Percentiles rank a stretch among this genome's conserved stretches.
These are phyloP conservation scores for Pocillopora damicornis DNA, from an alignment of 64 coral and sea anemone genomes.

Conservation along the genomic window DNA sequence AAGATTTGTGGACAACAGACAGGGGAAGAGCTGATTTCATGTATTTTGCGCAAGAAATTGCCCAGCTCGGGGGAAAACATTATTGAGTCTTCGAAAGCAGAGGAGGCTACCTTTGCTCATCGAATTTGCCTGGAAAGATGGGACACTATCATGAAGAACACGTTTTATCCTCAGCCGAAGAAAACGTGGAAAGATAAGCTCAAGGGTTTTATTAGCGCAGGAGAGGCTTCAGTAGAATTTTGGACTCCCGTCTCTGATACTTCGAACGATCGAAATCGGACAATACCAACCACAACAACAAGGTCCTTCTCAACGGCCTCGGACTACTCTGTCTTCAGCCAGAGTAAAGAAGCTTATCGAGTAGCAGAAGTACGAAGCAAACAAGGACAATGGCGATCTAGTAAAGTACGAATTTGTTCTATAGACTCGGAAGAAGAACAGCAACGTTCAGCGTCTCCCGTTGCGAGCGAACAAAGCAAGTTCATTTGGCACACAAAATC, in stretches of 20 bases:
- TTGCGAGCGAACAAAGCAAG: not conserved
- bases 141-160: conserved; percentile 63
- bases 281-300: no score
- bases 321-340: conserved; percentile 8
- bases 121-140: conserved; percentile 66
- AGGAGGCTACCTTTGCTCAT: conserved; percentile 55
- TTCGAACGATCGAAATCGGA: no score
- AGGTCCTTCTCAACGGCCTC: no score
- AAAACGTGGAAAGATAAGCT: conserved; percentile 83
- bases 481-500: not conserved
- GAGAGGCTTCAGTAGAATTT: not conserved
- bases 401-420: conserved; percentile 77
- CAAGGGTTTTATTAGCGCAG: conserved; percentile 57
- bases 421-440: conserved; percentile 51
- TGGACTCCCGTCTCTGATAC: conserved; percentile 26
- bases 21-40: conserved; percentile 72
- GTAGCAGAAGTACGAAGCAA: conserved; percentile 42
- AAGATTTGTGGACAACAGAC: conserved; percentile 88
- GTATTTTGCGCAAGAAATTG: conserved; percentile 74
- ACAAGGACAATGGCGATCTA: conserved; percentile 22
- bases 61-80: conserved; percentile 2
- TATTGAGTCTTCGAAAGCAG: not conserved
- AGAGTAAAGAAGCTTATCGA: conserved; percentile 47
- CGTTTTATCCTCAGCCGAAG: conserved; percentile 52
- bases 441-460: not conserved